These are phyloP conservation scores for Rhopalosiphum maidis DNA, from an alignment of 1,140 invertebrate species.

Conservation along the genomic window DNA sequence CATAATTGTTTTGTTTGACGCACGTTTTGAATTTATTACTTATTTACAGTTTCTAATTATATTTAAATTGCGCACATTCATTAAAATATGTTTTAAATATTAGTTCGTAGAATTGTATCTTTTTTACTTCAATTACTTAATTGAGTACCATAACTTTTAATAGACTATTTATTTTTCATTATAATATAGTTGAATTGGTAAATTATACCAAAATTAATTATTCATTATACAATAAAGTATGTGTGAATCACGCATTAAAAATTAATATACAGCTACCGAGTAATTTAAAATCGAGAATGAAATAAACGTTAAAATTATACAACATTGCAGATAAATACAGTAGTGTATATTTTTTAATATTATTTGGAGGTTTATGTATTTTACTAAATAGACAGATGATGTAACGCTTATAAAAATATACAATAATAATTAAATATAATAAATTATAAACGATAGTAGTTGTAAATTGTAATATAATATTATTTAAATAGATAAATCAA, in stretches of 20 bases:
- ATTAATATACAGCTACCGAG: not conserved
- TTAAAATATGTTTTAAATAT: not conserved
- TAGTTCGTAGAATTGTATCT: not conserved
- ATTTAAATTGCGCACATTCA: not conserved
- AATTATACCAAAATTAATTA: not conserved
- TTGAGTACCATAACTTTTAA: not conserved
- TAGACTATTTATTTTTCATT: not conserved
- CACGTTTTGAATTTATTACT: not conserved
- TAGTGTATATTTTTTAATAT: not conserved
- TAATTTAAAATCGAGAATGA: not conserved
- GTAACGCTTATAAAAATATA: not conserved
- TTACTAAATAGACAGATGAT: not conserved
- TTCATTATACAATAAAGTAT: not conserved
- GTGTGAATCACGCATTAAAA: not conserved
- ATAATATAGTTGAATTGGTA: not conserved
- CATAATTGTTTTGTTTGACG: slow-evolving; percentile 13
- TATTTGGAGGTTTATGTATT: not conserved
- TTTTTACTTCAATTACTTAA: not conserved
- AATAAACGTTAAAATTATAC: not conserved
- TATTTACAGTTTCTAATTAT: slow-evolving; percentile 13
- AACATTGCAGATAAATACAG: not conserved
- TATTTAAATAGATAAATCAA: not conserved
- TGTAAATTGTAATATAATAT: not conserved
- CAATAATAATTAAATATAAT: no score
- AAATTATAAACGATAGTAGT: no score